Base-by-base conservation (phyloP, 2,797 vertebrate genomes). In the Setipinna tenuifilis region DNA sequence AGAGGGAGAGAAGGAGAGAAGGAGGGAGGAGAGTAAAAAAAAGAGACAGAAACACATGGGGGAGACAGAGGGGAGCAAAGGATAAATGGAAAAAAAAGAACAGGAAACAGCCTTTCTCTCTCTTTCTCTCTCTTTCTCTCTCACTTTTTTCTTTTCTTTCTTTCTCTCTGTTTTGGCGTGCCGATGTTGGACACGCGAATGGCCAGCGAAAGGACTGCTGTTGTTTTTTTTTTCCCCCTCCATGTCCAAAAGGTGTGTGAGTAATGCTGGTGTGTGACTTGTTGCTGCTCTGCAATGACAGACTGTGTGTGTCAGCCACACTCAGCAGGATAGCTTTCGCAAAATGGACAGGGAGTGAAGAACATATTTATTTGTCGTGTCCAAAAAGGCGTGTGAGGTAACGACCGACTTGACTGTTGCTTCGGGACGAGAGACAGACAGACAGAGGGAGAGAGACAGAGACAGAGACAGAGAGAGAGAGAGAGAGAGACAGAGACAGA, bases 31-130 rank as follows among this genome's bases (percentile, higher is more conserved):
- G 23, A 25, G 12, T 5, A 9, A 35, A 23, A 75, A 16, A 59
- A 5, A n/a, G 58, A 59, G 58, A 59, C 10, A 54, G 50, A 65
- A 28, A 62, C 85, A 61, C 35, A 17, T 75, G 82, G 81, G 81
- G 85, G 71, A 90, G 87, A 89, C 81, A 87, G 80, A 81, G 80
- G 89, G 88, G 88, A 90, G 92, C 85, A 89, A 87, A 87, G 90
- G 90, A 83, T 46, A 86, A 85, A 65, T 71, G 83, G 61, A 75
- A 31, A 75, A 68, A 58, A 75, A 75, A 75, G 68, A 31, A 75
- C 68, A 75, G 68, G 68, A 75, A 75, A 35, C 68, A 35, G 68
- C 68, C 68, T 75, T 41, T 71, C 65, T 71, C 28, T 71, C 28
- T 31, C 14, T 68, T 31, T 71, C 50, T 71, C 25, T 2, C n/a